Evolutionary conservation across 2,797 vertebrate species (phyloP).

Genomic region (Typhlichthys subterraneus): DNA sequence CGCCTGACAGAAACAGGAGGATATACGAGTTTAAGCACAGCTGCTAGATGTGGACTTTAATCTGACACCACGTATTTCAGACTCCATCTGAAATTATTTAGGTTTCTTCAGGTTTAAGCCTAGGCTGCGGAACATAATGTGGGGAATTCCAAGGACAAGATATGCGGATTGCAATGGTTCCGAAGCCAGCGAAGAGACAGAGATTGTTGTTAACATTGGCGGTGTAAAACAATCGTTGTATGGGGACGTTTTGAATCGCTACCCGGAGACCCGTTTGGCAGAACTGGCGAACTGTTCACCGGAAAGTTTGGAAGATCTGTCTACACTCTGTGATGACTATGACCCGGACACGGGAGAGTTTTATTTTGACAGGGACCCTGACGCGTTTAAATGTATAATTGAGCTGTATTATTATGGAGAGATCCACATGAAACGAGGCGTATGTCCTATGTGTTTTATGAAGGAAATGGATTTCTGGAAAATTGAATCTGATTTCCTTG

Average conservation of each 20-base stretch:
- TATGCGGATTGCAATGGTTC: constrained; percentile 78
- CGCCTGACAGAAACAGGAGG: not conserved
- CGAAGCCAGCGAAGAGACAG: constrained; percentile 80
- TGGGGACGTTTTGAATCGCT: constrained; percentile 84
- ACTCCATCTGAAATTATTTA: not conserved
- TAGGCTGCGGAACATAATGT: constrained; percentile 66
- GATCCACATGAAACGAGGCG: constrained; percentile 93
- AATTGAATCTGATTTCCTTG: constrained; percentile 86
- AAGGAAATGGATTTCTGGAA: constrained; percentile 98
- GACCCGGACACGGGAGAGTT: constrained; percentile 89
- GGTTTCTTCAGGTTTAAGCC: constrained; percentile 16
- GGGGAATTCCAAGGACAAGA: constrained; percentile 74
- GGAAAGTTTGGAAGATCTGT: constrained; percentile 81
- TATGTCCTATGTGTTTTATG: constrained; percentile 94
- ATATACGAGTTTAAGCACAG: constrained; percentile 40
- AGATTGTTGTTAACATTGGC: constrained; percentile 92
- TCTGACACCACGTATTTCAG: not conserved
- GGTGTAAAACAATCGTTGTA: constrained; percentile 89
- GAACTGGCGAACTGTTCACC: constrained; percentile 82
- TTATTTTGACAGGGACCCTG: constrained; percentile 96
- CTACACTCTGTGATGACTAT: constrained; percentile 92
- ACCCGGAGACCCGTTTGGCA: constrained; percentile 89
- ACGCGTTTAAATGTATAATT: constrained; percentile 90
- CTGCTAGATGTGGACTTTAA: not conserved
- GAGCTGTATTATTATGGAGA: constrained; percentile 93